Percentiles rank a stretch among this genome's conserved stretches.
Evolutionary conservation across 2,888 invertebrate species (phyloP).

Genomic region (Drosophila mimica): DNA sequence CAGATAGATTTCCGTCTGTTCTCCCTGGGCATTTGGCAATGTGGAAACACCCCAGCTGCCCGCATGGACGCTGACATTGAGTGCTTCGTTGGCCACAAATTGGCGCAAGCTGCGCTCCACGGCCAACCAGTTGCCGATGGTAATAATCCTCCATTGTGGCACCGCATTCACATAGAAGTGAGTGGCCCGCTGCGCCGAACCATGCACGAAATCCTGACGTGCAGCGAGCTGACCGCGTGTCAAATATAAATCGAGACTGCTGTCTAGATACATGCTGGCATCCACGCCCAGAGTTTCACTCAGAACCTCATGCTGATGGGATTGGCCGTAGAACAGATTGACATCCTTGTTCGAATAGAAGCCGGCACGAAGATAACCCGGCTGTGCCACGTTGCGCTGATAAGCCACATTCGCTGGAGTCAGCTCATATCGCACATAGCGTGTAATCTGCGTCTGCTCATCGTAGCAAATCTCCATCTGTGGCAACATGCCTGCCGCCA

Average conservation of each 20-base stretch:
- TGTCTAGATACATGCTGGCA: conserved; percentile 65
- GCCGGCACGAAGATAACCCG: conserved; percentile 79
- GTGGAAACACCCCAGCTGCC: conserved; percentile 86
- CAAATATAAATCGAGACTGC: conserved; percentile 66
- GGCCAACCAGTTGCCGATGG: conserved; percentile 86
- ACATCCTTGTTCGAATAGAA: conserved; percentile 82
- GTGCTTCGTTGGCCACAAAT: conserved; percentile 81
- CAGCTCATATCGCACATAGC: conserved; percentile 84
- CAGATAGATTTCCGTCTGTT: conserved; percentile 81
- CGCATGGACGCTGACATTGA: conserved; percentile 85
- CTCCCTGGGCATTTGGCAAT: conserved; percentile 84
- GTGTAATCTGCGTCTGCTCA: conserved; percentile 80
- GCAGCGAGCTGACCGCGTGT: conserved; percentile 86
- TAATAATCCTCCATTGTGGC: conserved; percentile 87
- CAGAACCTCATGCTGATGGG: conserved; percentile 82
- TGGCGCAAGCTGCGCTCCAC: conserved; percentile 85
- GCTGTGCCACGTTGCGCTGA: conserved; percentile 83
- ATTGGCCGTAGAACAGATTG: conserved; percentile 79
- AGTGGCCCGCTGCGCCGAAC: conserved; percentile 85
- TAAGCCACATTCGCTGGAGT: conserved; percentile 84
- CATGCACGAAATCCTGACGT: conserved; percentile 86
- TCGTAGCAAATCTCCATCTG: conserved; percentile 85
- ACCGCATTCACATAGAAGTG: conserved; percentile 86
- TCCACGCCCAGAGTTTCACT: conserved; percentile 77
- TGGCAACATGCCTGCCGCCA: conserved; percentile 75